These are phyloP conservation scores for Helicolenus hilgendorfi DNA, from an alignment of 2,797 vertebrate species.

Conservation along the genomic window DNA sequence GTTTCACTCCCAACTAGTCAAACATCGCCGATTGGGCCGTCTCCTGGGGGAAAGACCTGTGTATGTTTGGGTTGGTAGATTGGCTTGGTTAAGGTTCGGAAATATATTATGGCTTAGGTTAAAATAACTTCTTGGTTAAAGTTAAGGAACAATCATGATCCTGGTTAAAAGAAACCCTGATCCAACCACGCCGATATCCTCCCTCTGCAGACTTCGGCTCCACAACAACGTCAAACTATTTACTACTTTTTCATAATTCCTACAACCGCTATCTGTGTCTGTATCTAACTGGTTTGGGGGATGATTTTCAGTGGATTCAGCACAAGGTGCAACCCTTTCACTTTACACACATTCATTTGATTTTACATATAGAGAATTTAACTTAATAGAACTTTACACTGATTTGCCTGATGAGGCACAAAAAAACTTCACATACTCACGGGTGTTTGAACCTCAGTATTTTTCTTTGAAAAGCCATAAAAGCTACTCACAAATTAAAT, in stretches of 20 bases:
- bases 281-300: not conserved
- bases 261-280: not conserved
- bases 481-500: not conserved
- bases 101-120: not conserved
- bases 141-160: not conserved
- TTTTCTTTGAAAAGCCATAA: not conserved
- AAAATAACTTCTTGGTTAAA: not conserved
- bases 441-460: not conserved
- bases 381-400: constrained; percentile 3
- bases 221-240: not conserved
- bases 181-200: not conserved
- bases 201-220: not conserved
- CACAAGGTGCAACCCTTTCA: not conserved
- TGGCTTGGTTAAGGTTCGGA: not conserved
- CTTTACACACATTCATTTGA: no score
- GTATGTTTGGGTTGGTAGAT: not conserved
- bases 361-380: not conserved
- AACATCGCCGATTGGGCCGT: not conserved
- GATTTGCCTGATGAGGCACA: constrained; percentile 6
- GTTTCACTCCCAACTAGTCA: not conserved
- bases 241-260: not conserved
- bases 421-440: not conserved
- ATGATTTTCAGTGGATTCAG: not conserved
- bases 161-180: no score
- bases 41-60: not conserved